A percentile compares a stretch with the other conserved stretches of the same genome.
These are phyloP conservation scores for Coleophora deauratella DNA, from an alignment of 2,888 invertebrate species.

Conservation along the genomic window DNA sequence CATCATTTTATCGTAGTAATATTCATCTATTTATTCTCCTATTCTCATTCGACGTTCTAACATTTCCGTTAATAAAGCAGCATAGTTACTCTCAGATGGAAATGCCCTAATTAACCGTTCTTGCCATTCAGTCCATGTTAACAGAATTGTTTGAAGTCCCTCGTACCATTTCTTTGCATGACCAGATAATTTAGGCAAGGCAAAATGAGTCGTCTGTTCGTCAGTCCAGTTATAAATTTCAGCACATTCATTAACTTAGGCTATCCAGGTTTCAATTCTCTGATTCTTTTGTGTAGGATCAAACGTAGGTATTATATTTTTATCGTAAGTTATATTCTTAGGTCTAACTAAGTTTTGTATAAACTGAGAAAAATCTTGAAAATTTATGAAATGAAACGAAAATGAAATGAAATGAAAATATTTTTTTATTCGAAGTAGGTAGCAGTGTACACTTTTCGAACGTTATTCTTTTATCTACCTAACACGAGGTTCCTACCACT, in stretches of 20 bases:
- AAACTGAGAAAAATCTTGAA: too few species aligned
- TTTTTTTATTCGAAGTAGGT: too few species aligned
- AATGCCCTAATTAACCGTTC: too few species aligned
- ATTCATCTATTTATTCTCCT: constrained; percentile 13
- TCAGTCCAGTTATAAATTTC: constrained; percentile 14
- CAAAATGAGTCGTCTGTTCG: constrained; percentile 6
- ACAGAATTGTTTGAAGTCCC: constrained; percentile 6
- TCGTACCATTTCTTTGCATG: constrained; percentile 15
- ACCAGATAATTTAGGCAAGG: constrained; percentile 16
- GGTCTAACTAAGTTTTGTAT: too few species aligned
- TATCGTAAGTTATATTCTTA: too few species aligned
- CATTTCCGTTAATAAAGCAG: constrained; percentile 16
- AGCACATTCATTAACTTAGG: constrained; percentile 14
- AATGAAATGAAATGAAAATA: too few species aligned
- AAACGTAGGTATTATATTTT: constrained; percentile 3
- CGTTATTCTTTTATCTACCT: too few species aligned
- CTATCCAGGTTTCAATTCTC: constrained; percentile 10
- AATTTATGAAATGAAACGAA: too few species aligned
- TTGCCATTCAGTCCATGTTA: too few species aligned
- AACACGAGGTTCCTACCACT: too few species aligned
- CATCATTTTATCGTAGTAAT: too few species aligned
- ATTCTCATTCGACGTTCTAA: constrained; percentile 5
- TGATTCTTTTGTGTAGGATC: constrained; percentile 7
- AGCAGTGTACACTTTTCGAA: too few species aligned
- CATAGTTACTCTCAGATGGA: constrained; percentile 14